A percentile compares a stretch with the other conserved stretches of the same genome.
Conservation (phyloP, 2,888 invertebrate genomes). For the Ommatoiulus sabulosus region DNA sequence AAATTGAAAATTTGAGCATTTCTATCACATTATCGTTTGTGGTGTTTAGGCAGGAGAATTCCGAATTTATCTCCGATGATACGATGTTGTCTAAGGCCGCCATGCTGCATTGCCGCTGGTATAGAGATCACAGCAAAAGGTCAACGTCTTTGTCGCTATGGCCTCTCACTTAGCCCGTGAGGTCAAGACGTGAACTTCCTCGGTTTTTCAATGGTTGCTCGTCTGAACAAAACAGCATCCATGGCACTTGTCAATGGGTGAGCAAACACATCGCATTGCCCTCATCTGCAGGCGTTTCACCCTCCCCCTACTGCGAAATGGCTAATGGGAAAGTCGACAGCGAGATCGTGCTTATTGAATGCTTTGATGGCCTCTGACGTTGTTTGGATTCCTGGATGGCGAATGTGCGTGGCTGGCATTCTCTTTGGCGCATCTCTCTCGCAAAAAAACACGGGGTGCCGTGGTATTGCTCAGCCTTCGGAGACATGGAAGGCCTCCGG, state of each 20-base stretch:
- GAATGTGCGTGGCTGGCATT: conserved; percentile 38
- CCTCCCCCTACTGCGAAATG: not conserved
- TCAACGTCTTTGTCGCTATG: not conserved
- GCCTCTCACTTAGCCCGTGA: not conserved
- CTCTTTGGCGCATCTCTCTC: not conserved
- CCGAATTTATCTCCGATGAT: too few species aligned
- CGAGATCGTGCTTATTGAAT: conserved; percentile 53
- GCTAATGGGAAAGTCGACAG: conserved; percentile 15
- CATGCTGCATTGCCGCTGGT: not conserved
- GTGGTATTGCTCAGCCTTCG: too few species aligned
- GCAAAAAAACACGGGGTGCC: not conserved
- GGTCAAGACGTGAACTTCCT: not conserved
- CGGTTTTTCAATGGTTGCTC: not conserved
- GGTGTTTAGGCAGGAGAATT: too few species aligned
- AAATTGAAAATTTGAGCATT: too few species aligned
- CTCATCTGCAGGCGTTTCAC: not conserved
- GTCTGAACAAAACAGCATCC: not conserved
- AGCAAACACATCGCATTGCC: conserved; percentile 3
- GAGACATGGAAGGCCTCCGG: not conserved
- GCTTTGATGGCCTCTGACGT: conserved; percentile 58
- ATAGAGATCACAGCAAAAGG: not conserved
- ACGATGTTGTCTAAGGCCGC: not conserved
- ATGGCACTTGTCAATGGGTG: not conserved
- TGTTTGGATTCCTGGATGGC: conserved; percentile 56
- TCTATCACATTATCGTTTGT: too few species aligned